Evolutionary conservation across 2,113 vertebrate genomes (phyloP), one percentile per base, ranked within the genome.

Genomic region (Crypturellus undulatus): DNA sequence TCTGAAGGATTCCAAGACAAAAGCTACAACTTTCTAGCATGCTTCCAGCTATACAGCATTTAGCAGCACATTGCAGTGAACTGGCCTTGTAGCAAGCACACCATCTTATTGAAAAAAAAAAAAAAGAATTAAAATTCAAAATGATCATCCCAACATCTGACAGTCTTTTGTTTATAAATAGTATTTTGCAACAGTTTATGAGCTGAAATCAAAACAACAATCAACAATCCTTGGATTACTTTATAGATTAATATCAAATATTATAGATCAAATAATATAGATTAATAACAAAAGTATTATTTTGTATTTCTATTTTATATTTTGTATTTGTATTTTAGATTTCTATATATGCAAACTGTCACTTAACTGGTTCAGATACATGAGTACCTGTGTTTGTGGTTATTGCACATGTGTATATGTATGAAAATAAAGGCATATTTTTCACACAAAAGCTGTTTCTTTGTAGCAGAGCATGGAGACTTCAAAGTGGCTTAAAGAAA

Each of bases 71-170:
- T 30, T 68, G 30, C 54, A 43, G 62, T 38, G 38, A 85, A 43
- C 25, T 40, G 32, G 59, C 43, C 34, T 69, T 76, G 9, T 10
- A 51, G 30, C 24, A 26, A 52, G 22, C 28, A 43, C 24, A 73
- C 13, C 18, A n/a, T 34, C 4, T 65, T 26, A 64, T 5, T 49
- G 51, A 52, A 85, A 73, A 26, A 78, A 6, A 69, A 59, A n/a
- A 49, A 38, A 26, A 65, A 43, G 30, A 75, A 84, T 45, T 69
- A 76, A 79, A 87, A 79, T 59, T 84, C 34, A 54, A 73, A 87
- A 70, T 0, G 0, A 40, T 45, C 67, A 54, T 3, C 15, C 9
- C 18, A 10, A 4, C 28, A 71, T 16, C 18, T 0, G 1, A 40
- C 25, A 71, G 5, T 51, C 6, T 19, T 25, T 28, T 36, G 28